Base-by-base conservation (phyloP, 2,113 vertebrate species). In the Arizona elegans region DNA sequence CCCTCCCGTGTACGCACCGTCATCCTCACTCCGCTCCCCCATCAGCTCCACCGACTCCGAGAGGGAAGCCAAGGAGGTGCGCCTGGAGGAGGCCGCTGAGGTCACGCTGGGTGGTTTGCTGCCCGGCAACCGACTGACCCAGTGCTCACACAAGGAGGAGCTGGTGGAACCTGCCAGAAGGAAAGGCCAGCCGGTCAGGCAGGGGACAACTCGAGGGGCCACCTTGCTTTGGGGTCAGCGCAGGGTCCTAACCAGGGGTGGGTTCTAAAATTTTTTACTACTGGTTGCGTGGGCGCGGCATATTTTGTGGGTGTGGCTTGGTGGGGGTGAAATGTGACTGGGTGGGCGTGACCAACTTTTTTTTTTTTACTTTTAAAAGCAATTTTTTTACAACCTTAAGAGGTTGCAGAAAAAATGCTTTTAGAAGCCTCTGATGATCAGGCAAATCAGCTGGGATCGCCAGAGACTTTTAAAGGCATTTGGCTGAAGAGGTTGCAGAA, bases 81-180 rank as follows among this genome's bases (percentile, higher is more conserved):
- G 98, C 88, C 99, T 98, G 0, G 99, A 99, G 0, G 99, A 99
- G 0, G 99, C 98, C 0, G 99, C 99, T 0, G 99, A 99, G 43
- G 99, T 98, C 38, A 99, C 93, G 88, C 99, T 99, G 95, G 99
- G 98, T 89, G 98, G 99, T 95, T 98, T 98, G 97, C 99, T 99
- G 47, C 99, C 99, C 0, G 98, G 98, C 17, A 99, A 97, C 15
- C 99, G 98, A 96, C 99, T 99, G 93, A 99, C 96, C 99, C 99
- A 99, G 98, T 99, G 99, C 94, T 99, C 99, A 5, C 99, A 99
- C 93, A 99, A 96, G 0, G 99, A 99, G 0, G 99, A 99, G 96
- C 99, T 99, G 5, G 99, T 99, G 94, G 99, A 99, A 87, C 99
- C 99, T 99, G 96, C 17, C 59, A 90, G 47, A 81, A 90, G 93